Evolutionary conservation across 1,140 invertebrate species (phyloP).

Genomic region (Nebria ingens): DNA sequence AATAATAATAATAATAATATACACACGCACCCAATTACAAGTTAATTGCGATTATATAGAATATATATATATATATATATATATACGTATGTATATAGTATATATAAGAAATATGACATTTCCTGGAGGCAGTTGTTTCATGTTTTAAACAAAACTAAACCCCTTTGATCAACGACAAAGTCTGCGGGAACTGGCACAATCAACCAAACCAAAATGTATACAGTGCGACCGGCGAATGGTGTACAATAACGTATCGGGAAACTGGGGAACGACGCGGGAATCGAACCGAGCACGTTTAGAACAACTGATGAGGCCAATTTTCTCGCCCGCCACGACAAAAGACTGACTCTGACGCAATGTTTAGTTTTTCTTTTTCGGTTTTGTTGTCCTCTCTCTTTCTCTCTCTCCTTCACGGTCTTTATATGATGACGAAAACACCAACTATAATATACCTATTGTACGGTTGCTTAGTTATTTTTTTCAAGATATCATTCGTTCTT

Average conservation of each 20-base stretch:
- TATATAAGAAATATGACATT: slow-evolving; percentile 10
- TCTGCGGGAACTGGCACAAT: neutral
- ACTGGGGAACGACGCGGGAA: slow-evolving; percentile 4
- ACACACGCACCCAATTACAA: slow-evolving; percentile 8
- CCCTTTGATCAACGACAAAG: slow-evolving; percentile 14
- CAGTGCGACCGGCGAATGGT: neutral
- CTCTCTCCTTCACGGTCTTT: too few species aligned
- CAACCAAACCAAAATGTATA: neutral
- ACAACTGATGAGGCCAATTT: slow-evolving; percentile 5
- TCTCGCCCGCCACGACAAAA: slow-evolving; percentile 7
- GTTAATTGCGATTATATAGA: slow-evolving; percentile 8
- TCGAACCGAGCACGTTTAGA: slow-evolving; percentile 8
- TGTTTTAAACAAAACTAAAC: slow-evolving; percentile 15
- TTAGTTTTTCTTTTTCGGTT: slow-evolving; percentile 1
- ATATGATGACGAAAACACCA: neutral
- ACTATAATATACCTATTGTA: too few species aligned
- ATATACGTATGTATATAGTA: too few species aligned
- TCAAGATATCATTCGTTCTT: too few species aligned
- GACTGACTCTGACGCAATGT: slow-evolving; percentile 2
- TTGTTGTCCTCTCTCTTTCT: too few species aligned
- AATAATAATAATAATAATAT: too few species aligned
- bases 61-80: too few species aligned
- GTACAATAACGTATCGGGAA: neutral
- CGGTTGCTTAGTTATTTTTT: too few species aligned
- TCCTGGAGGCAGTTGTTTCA: slow-evolving; percentile 4